These are phyloP conservation scores for Tachysurus vachellii DNA, from an alignment of 2,113 vertebrate genomes.

Conservation along the genomic window DNA sequence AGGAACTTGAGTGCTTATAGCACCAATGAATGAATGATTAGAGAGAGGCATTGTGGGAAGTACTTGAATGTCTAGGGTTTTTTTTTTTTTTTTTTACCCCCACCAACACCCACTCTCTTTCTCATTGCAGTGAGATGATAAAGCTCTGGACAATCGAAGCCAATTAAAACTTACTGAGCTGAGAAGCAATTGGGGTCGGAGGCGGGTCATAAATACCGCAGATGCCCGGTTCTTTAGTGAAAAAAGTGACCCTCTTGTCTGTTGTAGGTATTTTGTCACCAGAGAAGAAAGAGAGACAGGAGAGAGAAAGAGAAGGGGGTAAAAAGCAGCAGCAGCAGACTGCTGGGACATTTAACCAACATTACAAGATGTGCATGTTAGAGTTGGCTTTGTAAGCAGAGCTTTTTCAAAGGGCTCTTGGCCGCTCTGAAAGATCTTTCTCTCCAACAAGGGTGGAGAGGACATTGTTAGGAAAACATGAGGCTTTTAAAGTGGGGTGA, in stretches of 20 bases:
- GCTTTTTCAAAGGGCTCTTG: constrained; percentile 77
- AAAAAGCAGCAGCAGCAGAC: constrained; percentile 62
- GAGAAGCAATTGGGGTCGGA: constrained; percentile 60
- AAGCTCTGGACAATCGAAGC: constrained; percentile 74
- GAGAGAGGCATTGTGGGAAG: constrained; percentile 57
- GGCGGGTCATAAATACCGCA: constrained; percentile 67
- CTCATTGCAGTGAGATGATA: constrained; percentile 71
- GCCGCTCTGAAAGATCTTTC: constrained; percentile 78
- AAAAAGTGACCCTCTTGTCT: constrained; percentile 68
- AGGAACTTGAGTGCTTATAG: constrained; percentile 60
- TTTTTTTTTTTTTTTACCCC: constrained; percentile 31
- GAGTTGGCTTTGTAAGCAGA: constrained; percentile 71
- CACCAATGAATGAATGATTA: constrained; percentile 59
- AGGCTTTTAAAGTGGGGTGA: constrained; percentile 75
- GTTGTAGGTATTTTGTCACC: constrained; percentile 68
- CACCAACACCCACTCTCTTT: no score
- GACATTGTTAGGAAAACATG: constrained; percentile 80
- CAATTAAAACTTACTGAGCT: constrained; percentile 77
- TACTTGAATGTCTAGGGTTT: constrained; percentile 63
- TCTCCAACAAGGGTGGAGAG: constrained; percentile 74
- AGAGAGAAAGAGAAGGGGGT: constrained; percentile 23
- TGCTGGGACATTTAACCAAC: constrained; percentile 69
- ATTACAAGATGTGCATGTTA: constrained; percentile 72
- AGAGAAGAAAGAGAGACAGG: constrained; percentile 26
- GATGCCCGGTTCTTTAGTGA: constrained; percentile 59